Conservation (phyloP, 1,140 invertebrate genomes). For the Bombus ignitus region DNA sequence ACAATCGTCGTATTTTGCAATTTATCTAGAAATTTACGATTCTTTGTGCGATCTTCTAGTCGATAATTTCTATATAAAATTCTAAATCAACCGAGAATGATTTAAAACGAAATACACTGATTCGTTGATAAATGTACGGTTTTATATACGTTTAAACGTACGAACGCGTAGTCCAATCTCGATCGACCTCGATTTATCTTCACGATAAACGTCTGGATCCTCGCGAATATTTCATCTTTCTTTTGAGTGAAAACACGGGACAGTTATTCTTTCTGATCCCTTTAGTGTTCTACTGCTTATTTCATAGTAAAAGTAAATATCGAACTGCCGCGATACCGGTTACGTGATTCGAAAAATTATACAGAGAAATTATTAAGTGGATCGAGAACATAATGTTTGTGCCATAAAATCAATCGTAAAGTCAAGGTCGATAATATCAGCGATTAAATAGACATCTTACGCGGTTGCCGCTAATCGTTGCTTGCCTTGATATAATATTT, state of each 20-base stretch:
- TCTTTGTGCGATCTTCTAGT: too few relatives aligned
- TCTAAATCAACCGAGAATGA: neutral
- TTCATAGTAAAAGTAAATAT: neutral
- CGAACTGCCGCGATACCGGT: too few relatives aligned
- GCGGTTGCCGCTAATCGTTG: too few relatives aligned
- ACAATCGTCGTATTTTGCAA: too few relatives aligned
- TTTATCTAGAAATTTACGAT: too few relatives aligned
- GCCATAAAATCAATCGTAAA: neutral
- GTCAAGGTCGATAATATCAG: neutral
- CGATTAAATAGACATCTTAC: too few relatives aligned
- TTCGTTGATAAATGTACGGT: neutral
- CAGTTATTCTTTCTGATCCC: conserved; percentile 3
- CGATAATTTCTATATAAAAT: too few relatives aligned
- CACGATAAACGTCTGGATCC: neutral
- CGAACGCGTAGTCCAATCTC: too few relatives aligned
- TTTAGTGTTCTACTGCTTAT: neutral
- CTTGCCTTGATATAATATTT: too few relatives aligned
- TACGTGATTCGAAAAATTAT: neutral
- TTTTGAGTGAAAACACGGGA: too few relatives aligned
- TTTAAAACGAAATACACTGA: neutral
- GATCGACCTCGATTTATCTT: neutral
- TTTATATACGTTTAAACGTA: neutral
- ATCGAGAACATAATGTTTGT: neutral
- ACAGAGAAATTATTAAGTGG: too few relatives aligned
- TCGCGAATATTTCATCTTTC: neutral